Conservation (phyloP, 2,888 invertebrate species). For the Aphodius sticticus region DNA sequence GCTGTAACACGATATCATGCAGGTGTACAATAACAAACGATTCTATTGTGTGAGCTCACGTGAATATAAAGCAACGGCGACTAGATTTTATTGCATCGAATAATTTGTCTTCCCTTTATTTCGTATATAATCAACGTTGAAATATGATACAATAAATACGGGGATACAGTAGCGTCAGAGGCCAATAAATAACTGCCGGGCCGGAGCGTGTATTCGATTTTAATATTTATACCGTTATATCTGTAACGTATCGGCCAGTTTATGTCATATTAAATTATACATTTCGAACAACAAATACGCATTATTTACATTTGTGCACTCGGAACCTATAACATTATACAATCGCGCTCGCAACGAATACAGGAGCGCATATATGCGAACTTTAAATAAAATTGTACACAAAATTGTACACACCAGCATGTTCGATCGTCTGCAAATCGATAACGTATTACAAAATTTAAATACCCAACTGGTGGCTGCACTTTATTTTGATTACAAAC, state of each 20-base stretch:
- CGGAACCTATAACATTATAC: constrained; percentile 22
- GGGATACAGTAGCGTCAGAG: constrained; percentile 21
- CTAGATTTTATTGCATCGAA: constrained; percentile 41
- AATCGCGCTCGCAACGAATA: constrained; percentile 13
- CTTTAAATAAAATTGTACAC: not conserved
- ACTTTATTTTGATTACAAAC: too few relatives aligned
- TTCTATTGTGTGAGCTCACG: not conserved
- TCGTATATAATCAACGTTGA: constrained; percentile 30
- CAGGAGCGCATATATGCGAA: not conserved
- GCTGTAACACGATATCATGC: not conserved
- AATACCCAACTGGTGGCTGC: not conserved
- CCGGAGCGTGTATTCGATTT: constrained; percentile 11
- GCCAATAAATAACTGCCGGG: constrained; percentile 30
- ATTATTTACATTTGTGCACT: constrained; percentile 19
- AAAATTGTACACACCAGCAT: not conserved
- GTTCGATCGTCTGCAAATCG: not conserved
- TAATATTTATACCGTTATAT: constrained; percentile 26
- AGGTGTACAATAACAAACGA: not conserved
- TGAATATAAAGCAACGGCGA: not conserved
- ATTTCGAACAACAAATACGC: constrained; percentile 27
- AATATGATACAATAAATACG: constrained; percentile 28
- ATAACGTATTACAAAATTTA: not conserved
- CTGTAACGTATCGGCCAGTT: constrained; percentile 25
- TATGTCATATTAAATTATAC: constrained; percentile 26
- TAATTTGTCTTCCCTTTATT: constrained; percentile 44